Evolutionary conservation across 2,888 invertebrate genomes (phyloP).

Genomic region (Ceraclea dissimilis): DNA sequence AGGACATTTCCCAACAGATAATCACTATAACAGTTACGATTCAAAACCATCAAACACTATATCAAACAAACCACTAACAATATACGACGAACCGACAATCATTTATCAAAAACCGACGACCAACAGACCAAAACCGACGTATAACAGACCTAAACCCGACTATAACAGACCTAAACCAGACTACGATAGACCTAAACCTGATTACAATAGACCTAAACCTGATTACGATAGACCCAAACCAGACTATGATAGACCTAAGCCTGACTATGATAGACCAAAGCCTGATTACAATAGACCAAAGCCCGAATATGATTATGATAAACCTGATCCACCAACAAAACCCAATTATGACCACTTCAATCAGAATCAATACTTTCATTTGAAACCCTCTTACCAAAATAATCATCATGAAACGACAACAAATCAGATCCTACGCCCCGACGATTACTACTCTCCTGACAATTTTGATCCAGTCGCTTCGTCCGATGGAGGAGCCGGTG

Average conservation of each 20-base stretch:
- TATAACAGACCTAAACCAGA: conserved; percentile 34
- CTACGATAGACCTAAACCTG: conserved; percentile 33
- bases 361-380: conserved; percentile 37
- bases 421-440: conserved; percentile 30
- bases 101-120: conserved; percentile 36
- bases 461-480: conserved; percentile 39
- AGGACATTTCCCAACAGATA: conserved; percentile 41
- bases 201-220: conserved; percentile 33
- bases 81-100: conserved; percentile 44
- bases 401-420: conserved; percentile 44
- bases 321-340: conserved; percentile 30
- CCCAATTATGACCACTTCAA: conserved; percentile 26
- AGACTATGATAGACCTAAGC: conserved; percentile 30
- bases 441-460: conserved; percentile 35
- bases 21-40: conserved; percentile 36
- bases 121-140: conserved; percentile 34
- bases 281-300: conserved; percentile 34
- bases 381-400: conserved; percentile 46
- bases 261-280: conserved; percentile 32
- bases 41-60: conserved; percentile 33
- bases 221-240: conserved; percentile 32
- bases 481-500: conserved; percentile 23
- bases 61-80: conserved; percentile 32
- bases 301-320: conserved; percentile 30
- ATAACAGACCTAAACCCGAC: conserved; percentile 30